Evolutionary conservation across 2,797 vertebrate genomes (phyloP).

Genomic region (Phalloptychus januarius): DNA sequence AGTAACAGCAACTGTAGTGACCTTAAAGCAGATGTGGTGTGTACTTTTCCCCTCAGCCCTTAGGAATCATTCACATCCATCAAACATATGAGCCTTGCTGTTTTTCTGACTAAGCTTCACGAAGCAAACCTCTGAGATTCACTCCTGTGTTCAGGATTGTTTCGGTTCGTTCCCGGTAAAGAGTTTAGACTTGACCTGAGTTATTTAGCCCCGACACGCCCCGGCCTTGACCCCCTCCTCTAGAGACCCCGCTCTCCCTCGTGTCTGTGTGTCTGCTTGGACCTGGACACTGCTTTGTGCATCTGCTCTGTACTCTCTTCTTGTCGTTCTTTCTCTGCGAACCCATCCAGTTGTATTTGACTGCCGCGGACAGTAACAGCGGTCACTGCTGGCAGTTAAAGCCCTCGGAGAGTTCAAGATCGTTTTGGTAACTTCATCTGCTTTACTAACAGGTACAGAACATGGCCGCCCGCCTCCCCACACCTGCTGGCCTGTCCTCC

Average conservation of each 20-base stretch:
- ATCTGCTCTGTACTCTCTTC: constrained; percentile 85
- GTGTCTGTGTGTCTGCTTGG: constrained; percentile 62
- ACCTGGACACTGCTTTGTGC: constrained; percentile 70
- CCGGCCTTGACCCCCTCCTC: constrained; percentile 23
- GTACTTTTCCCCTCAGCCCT: not conserved
- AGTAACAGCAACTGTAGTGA: not conserved
- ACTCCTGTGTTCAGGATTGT: not conserved
- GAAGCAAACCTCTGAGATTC: not conserved
- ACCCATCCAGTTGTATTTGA: constrained; percentile 96
- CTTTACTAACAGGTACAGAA: constrained; percentile 94
- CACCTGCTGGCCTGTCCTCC: constrained; percentile 64
- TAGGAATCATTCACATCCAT: not conserved
- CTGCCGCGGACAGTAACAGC: constrained; percentile 93
- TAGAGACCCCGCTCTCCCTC: constrained; percentile 42
- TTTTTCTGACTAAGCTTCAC: not conserved
- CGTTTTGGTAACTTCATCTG: constrained; percentile 92
- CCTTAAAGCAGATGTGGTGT: not conserved
- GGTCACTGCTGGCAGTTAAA: constrained; percentile 96
- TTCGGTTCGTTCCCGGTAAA: not conserved
- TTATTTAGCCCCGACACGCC: constrained; percentile 41
- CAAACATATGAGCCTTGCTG: not conserved
- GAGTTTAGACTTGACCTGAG: not conserved
- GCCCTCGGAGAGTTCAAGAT: constrained; percentile 93
- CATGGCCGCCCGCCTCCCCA: constrained; percentile 57
- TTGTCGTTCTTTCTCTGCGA: constrained; percentile 78